A percentile compares a stretch with the other conserved stretches of the same genome.
Conservation (phyloP, 2,113 vertebrate genomes). For the Patagioenas fasciata region DNA sequence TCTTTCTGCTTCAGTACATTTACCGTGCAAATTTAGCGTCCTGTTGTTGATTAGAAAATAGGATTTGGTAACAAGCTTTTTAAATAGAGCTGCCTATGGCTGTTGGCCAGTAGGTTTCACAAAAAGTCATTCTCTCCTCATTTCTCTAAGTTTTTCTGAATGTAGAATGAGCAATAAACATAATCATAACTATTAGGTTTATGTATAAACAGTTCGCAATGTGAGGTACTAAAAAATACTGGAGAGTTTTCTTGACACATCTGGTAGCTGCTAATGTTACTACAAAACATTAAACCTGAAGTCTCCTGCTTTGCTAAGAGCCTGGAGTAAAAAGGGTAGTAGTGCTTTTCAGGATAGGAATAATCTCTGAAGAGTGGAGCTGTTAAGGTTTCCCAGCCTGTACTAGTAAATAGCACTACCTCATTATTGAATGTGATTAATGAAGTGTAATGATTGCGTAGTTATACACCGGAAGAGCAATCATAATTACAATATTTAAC, state of each 20-base stretch:
- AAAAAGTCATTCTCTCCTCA: not conserved
- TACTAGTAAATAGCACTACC: not conserved
- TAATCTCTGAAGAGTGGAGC: not conserved
- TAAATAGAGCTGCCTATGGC: slow-evolving; percentile 3
- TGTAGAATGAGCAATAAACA: slow-evolving; percentile 3
- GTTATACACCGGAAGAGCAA: not conserved
- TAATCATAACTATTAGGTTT: slow-evolving; percentile 29
- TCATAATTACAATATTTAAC: not conserved
- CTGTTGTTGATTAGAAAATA: slow-evolving; percentile 55
- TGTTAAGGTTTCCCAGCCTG: not conserved
- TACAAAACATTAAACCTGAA: not conserved
- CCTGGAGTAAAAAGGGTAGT: not conserved
- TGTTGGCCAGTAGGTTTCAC: slow-evolving; percentile 6
- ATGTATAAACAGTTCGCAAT: not conserved
- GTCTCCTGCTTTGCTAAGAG: not conserved
- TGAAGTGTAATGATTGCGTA: slow-evolving; percentile 26
- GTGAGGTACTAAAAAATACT: not conserved
- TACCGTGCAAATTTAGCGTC: slow-evolving; percentile 25
- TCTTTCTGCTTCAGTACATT: slow-evolving; percentile 24
- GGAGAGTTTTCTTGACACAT: not conserved
- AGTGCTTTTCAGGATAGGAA: not conserved
- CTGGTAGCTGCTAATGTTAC: not conserved
- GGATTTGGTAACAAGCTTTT: slow-evolving; percentile 23
- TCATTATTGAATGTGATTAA: slow-evolving; percentile 15
- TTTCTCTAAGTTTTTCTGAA: slow-evolving; percentile 3